Evolutionary conservation across 2,888 invertebrate genomes (phyloP).

Genomic region (Eutolmus rufibarbis): DNA sequence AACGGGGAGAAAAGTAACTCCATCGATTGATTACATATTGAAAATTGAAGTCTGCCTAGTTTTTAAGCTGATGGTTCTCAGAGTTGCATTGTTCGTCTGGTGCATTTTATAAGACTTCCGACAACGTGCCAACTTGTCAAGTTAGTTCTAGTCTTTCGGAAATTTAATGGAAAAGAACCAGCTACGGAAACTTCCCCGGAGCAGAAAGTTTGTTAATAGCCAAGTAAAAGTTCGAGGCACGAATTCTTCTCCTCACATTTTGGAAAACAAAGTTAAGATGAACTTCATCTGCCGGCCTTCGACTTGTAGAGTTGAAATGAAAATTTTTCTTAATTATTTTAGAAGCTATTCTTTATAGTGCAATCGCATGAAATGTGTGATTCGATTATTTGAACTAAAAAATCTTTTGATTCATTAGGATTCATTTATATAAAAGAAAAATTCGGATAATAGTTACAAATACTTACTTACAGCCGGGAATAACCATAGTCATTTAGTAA

Average conservation of each 20-base stretch:
- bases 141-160: neutral
- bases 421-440: neutral
- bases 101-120: neutral
- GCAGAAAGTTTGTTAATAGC: neutral
- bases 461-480: too few species aligned
- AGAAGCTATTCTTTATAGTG: neutral
- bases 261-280: neutral
- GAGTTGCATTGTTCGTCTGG: neutral
- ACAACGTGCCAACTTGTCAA: neutral
- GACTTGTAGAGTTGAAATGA: neutral
- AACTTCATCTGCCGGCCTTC: neutral
- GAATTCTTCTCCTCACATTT: neutral
- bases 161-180: neutral
- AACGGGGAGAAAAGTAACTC: neutral
- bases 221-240: neutral
- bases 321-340: neutral
- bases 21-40: neutral
- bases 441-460: neutral
- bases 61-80: neutral
- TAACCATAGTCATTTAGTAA: too few species aligned
- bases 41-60: neutral
- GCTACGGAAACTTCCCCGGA: neutral
- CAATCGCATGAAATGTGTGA: neutral
- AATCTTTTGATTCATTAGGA: neutral
- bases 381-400: neutral